phyloP scores from a whole-genome alignment of 1,140 invertebrate species.

The Drosophila grimshawi region DNA sequence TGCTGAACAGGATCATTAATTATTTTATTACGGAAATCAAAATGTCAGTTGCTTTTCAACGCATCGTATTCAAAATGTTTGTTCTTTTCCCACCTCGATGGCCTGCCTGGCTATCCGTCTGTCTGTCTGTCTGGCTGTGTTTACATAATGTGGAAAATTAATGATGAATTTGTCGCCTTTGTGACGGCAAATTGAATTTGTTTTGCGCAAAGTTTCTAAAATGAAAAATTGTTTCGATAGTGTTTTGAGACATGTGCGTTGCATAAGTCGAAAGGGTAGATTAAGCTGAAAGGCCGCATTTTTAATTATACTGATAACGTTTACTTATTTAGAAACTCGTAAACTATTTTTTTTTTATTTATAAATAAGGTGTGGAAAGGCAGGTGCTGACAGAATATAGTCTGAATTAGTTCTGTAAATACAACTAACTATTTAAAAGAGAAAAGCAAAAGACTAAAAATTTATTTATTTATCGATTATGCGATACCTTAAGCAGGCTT shows the following conservation, averaged over 20 bases:
- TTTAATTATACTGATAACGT: too few species aligned
- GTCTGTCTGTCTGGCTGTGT: conserved; percentile 37
- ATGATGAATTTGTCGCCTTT: conserved; percentile 71
- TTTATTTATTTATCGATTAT: too few species aligned
- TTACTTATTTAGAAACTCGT: too few species aligned
- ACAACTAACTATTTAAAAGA: too few species aligned
- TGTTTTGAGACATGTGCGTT: conserved; percentile 6
- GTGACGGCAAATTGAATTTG: conserved; percentile 50
- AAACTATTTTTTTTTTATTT: too few species aligned
- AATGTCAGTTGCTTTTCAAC: conserved; percentile 76
- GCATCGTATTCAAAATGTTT: conserved; percentile 60
- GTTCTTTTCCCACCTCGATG: conserved; percentile 17
- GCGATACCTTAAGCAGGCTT: too few species aligned
- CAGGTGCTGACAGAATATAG: too few species aligned
- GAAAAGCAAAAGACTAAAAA: too few species aligned
- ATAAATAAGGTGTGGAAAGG: too few species aligned
- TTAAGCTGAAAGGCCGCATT: not conserved
- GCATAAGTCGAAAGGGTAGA: conserved; percentile 4
- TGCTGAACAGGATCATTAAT: conserved; percentile 64
- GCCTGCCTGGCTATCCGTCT: not conserved
- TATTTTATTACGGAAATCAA: conserved; percentile 83
- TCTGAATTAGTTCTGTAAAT: too few species aligned
- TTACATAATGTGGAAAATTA: conserved; percentile 80
- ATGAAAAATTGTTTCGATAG: conserved; percentile 66
- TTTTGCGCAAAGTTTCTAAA: conserved; percentile 58